Conservation (phyloP, 2,797 vertebrate genomes). For the Cyprinella venusta region DNA sequence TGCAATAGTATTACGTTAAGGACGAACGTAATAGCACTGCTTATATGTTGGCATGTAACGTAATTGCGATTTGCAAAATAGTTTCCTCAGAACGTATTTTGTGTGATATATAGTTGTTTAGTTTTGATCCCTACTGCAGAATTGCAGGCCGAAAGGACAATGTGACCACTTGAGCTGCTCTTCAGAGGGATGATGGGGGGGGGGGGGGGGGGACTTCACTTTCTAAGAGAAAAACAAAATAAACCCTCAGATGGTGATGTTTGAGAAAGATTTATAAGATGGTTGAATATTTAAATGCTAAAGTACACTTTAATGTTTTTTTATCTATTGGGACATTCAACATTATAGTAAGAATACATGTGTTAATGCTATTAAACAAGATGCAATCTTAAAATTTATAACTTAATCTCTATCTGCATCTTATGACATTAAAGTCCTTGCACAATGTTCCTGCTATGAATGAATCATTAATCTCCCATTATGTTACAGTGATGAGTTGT, state of each 20-base stretch:
- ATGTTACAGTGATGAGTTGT: conserved; percentile 46
- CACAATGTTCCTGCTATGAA: conserved; percentile 48
- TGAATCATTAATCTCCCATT: conserved; percentile 50
- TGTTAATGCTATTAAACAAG: not conserved
- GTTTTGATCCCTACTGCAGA: conserved; percentile 3
- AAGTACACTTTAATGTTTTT: conserved; percentile 19
- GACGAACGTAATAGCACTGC: too few relatives aligned
- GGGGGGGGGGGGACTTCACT: not conserved
- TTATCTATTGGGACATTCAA: not conserved
- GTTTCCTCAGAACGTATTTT: too few relatives aligned
- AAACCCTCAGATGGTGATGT: conserved; percentile 15
- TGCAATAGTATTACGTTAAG: too few relatives aligned
- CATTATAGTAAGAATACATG: conserved; percentile 5
- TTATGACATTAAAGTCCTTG: conserved; percentile 41
- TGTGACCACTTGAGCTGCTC: conserved; percentile 25
- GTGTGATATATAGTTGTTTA: too few relatives aligned
- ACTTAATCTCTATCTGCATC: not conserved
- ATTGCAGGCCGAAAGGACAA: conserved; percentile 17
- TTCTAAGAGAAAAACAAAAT: conserved; percentile 1
- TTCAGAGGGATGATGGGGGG: conserved; percentile 1
- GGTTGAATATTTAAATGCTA: conserved; percentile 13
- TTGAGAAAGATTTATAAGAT: conserved; percentile 40
- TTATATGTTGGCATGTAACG: too few relatives aligned
- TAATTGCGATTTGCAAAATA: too few relatives aligned
- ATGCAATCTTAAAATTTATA: conserved; percentile 20